Evolutionary conservation across 2,888 invertebrate species (phyloP).

Genomic region (Tillus elongatus): DNA sequence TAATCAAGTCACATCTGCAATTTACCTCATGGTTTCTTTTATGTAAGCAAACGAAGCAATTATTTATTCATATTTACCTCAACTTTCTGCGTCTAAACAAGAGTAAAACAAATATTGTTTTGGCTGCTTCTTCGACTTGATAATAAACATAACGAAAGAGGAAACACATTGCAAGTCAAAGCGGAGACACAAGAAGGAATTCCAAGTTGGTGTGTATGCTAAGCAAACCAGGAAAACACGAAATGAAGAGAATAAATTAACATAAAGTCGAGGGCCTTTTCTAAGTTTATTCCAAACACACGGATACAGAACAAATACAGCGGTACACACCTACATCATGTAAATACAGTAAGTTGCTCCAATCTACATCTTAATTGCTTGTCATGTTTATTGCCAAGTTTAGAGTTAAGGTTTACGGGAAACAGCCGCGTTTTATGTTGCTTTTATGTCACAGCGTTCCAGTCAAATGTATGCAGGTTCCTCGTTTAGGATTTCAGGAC

Average conservation of each 20-base stretch:
- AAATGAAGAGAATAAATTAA: conserved; percentile 40
- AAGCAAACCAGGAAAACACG: conserved; percentile 30
- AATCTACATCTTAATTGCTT: conserved; percentile 45
- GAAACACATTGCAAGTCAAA: no score
- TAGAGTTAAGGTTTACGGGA: conserved; percentile 29
- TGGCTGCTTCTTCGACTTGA: no score
- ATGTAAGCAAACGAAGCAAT: no score
- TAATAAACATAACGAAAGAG: no score
- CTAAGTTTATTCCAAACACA: conserved; percentile 37
- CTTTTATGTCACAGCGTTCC: conserved; percentile 20
- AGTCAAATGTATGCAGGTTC: no score
- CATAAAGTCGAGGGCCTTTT: conserved; percentile 37
- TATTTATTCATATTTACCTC: no score
- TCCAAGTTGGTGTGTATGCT: conserved; percentile 28
- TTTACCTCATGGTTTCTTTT: no score
- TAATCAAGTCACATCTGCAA: no score
- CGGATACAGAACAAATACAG: conserved; percentile 36
- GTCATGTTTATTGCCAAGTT: conserved; percentile 42
- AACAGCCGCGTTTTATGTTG: conserved; percentile 20
- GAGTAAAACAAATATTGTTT: no score
- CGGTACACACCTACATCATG: conserved; percentile 39
- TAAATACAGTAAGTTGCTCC: conserved; percentile 38
- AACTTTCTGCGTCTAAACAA: no score
- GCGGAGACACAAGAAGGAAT: conserved; percentile 19
- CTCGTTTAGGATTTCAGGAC: no score